phyloP scores from a whole-genome alignment of 2,797 vertebrate species.

The Sebastiscus tertius region DNA sequence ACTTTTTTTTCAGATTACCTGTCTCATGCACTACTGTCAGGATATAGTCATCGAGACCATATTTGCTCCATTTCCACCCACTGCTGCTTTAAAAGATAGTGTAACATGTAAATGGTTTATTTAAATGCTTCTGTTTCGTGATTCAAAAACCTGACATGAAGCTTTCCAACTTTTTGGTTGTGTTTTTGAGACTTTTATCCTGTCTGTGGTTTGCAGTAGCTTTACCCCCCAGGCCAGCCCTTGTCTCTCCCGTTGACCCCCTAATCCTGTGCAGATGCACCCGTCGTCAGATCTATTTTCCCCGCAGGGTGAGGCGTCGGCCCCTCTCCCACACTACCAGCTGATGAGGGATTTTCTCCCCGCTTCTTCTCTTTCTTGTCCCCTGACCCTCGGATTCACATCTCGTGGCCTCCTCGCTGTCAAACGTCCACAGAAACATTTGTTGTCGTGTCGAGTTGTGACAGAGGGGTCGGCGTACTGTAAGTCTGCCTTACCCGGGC shows the following conservation, averaged over 20 bases:
- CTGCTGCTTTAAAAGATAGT: no score
- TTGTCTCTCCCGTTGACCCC: slow-evolving; percentile 23
- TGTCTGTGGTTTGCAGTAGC: slow-evolving; percentile 15
- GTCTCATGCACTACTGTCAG: no score
- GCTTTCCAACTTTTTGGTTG: not conserved
- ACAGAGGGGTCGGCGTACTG: slow-evolving; percentile 7
- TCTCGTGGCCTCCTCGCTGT: slow-evolving; percentile 4
- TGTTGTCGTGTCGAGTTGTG: slow-evolving; percentile 9
- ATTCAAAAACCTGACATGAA: not conserved
- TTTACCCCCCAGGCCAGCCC: slow-evolving; percentile 1
- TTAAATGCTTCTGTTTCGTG: not conserved
- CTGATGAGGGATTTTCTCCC: slow-evolving; percentile 44
- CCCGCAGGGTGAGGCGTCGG: not conserved
- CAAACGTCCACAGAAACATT: slow-evolving; percentile 1
- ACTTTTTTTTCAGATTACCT: no score
- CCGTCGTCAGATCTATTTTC: slow-evolving; percentile 50
- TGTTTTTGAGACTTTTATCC: not conserved
- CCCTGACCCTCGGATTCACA: slow-evolving; percentile 13
- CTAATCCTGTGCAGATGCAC: slow-evolving; percentile 41
- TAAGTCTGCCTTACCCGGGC: slow-evolving; percentile 2
- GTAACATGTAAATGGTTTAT: not conserved
- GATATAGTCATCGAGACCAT: no score
- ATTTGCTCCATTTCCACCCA: no score
- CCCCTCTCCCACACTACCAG: slow-evolving; percentile 26
- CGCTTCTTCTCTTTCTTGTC: slow-evolving; percentile 31